Base-by-base conservation (phyloP, 1,140 invertebrate genomes). In the Leptinotarsa texana region DNA sequence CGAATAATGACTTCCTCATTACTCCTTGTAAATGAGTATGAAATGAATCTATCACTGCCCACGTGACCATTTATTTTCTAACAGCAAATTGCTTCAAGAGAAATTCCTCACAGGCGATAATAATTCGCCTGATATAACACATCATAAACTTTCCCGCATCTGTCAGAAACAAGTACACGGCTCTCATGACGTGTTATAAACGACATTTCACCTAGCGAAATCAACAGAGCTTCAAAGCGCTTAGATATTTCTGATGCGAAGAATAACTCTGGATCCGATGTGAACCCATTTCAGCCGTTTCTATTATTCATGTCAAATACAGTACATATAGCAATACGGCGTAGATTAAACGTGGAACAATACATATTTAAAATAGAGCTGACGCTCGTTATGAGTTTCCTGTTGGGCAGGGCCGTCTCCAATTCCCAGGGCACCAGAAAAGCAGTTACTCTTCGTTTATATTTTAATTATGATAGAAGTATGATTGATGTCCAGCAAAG, bases 231-330 rank as follows among this genome's bases (percentile, higher is more conserved):
- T 57, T 17, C n/a, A 2, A 57, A 57, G 51, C 51, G 13, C 17
- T 17, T 17, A 13, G 15, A 57, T 57, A 57, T 18, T 57, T 8
- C 13, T 57, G 51, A 57, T 57, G n/a, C 17, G 6, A 57, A 57
- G 51, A 15, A 57, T 57, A 57, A 57, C 51, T n/a, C 51, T 18
- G 51, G 17, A 57, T 57, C 51, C 51, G 15, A 57, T 57, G 51
- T 57, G n/a, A n/a, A 57, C 51, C 51, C 51, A 57, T 57, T 57
- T 18, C 51, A 57, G 51, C 51, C n/a, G 51, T 57, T 57, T 57
- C 51, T 57, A 57, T 57, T 57, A 57, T 57, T 57, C 51, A 57
- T 57, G 51, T 57, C 51, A 57, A 57, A 57, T 57, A 57, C 51
- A 57, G 51, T 57, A 5, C 51, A n/a, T 57, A 57, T 57, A 18